Percentiles rank a stretch among this genome's conserved stretches.
Evolutionary conservation across 2,888 invertebrate genomes (phyloP).

Genomic region (Trichacis sp.): DNA sequence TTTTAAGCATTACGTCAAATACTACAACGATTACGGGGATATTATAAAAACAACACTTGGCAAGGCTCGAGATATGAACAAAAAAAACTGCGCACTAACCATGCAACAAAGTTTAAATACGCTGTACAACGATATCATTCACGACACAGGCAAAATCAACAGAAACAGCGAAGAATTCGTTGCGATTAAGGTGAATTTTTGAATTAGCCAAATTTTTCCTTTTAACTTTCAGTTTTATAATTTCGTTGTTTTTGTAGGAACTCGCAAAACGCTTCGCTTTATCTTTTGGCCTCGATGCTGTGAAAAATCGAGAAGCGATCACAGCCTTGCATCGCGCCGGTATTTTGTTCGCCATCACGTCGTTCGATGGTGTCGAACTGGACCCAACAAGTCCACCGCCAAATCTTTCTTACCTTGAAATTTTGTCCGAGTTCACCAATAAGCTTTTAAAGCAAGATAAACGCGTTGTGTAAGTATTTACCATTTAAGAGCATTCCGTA

Average conservation of each 20-base stretch:
- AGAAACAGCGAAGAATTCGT: slow-evolving; percentile 86
- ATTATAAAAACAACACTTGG: slow-evolving; percentile 97
- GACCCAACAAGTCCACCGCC: slow-evolving; percentile 86
- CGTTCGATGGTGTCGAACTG: slow-evolving; percentile 74
- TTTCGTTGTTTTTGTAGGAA: slow-evolving; percentile 76
- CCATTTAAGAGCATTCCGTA: no score
- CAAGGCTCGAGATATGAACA: slow-evolving; percentile 97
- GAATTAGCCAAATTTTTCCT: no score
- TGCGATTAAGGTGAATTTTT: slow-evolving; percentile 81
- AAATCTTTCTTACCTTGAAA: slow-evolving; percentile 92
- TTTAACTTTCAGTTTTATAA: background rate
- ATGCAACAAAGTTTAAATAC: slow-evolving; percentile 92
- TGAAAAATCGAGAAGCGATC: slow-evolving; percentile 96
- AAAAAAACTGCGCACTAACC: slow-evolving; percentile 94
- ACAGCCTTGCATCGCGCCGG: slow-evolving; percentile 95
- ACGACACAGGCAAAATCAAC: slow-evolving; percentile 70
- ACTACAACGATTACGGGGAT: slow-evolving; percentile 98
- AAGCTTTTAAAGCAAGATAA: slow-evolving; percentile 97
- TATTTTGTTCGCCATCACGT: slow-evolving; percentile 86
- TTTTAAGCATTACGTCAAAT: slow-evolving; percentile 98
- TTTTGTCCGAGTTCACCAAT: slow-evolving; percentile 94
- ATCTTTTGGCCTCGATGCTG: slow-evolving; percentile 95
- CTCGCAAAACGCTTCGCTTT: slow-evolving; percentile 96
- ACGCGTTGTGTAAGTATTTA: slow-evolving; percentile 83
- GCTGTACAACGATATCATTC: slow-evolving; percentile 81